These are phyloP conservation scores for Montipora efflorescens DNA, from an alignment of 64 coral and sea anemone species.

Conservation along the genomic window DNA sequence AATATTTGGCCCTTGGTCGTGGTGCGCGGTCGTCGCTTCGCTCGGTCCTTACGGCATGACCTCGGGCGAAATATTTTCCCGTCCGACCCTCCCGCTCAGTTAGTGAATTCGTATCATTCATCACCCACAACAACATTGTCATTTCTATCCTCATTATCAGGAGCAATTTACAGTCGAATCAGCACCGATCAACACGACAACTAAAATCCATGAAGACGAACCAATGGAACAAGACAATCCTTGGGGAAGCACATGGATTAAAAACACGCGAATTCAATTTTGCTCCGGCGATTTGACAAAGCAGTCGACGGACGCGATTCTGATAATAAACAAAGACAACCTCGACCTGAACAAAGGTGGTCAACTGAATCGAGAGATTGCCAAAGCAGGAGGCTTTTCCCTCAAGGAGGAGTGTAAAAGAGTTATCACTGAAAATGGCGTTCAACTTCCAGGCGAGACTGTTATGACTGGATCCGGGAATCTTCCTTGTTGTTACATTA, in stretches of 20 bases:
- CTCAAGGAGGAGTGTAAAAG: background rate
- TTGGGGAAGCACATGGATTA: background rate
- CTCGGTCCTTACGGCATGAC: no score
- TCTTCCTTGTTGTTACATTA: slow-evolving; percentile 1
- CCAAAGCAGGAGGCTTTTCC: background rate
- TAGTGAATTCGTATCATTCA: no score
- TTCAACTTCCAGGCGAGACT: slow-evolving; percentile 11
- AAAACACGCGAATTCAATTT: background rate
- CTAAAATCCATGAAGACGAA: background rate
- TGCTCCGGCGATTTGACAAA: slow-evolving; percentile 4
- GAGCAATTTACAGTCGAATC: background rate
- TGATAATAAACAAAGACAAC: slow-evolving; percentile 10
- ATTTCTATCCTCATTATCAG: background rate
- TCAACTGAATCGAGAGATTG: background rate
- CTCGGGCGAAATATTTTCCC: no score
- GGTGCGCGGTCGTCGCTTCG: no score
- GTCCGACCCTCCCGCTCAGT: no score
- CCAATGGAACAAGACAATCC: background rate
- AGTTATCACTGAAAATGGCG: background rate
- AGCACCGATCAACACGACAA: background rate
- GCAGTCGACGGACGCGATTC: background rate
- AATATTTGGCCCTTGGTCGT: no score
- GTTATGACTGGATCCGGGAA: slow-evolving; percentile 15
- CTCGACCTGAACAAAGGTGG: background rate
- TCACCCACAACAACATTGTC: no score